Base-by-base conservation (phyloP, 1,140 invertebrate genomes). In the Heterodera schachtii region DNA sequence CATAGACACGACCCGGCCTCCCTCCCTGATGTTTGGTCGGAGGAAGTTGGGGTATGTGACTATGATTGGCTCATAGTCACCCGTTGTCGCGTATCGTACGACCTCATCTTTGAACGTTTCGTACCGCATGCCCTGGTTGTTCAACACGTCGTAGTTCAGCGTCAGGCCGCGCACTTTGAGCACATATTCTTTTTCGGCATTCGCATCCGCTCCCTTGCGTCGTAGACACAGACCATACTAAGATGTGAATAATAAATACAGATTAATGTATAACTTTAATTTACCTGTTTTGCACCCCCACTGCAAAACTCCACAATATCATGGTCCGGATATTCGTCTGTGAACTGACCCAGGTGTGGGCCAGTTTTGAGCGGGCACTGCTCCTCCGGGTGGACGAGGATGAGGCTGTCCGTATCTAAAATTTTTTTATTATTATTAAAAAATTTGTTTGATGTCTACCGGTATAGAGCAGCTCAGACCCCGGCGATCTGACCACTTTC, bases 81-180 rank as follows among this genome's bases (percentile, higher is more conserved):
- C 49, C 6, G 49, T 52, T 0, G 49, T 52, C 49, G 49, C 49
- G 6, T 8, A 8, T 11, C 49, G 49, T 2, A 73, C 19, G 0
- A 73, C 71, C n/a, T 73, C 43, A 3, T 3, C 71, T 21, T 73
- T 73, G 31, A 74, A 74, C 3, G 73, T 74, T 31, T 75, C 11
- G 46, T 75, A 75, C 41, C 73, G 9, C 11, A 75, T 8, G 41
- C 43, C 31, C 16, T 75, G 73, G 41, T 75, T 75, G 8, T 75
- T 46, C 13, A 75, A 13, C 31, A 75, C 44, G 41, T 75, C 73
- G 41, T 43, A 75, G 6, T 75, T 75, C 11, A 75, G 43, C 13
- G 73, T 75, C 4, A 75, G 41, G 3, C 73, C 73, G 41, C 73
- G 21, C 0, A 75, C 73, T 11, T 75, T 75, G 21, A 75, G 60